A percentile compares a stretch with the other conserved stretches of the same genome.
Evolutionary conservation across 2,113 vertebrate genomes (phyloP).

Genomic region (Leptodactylus fuscus): DNA sequence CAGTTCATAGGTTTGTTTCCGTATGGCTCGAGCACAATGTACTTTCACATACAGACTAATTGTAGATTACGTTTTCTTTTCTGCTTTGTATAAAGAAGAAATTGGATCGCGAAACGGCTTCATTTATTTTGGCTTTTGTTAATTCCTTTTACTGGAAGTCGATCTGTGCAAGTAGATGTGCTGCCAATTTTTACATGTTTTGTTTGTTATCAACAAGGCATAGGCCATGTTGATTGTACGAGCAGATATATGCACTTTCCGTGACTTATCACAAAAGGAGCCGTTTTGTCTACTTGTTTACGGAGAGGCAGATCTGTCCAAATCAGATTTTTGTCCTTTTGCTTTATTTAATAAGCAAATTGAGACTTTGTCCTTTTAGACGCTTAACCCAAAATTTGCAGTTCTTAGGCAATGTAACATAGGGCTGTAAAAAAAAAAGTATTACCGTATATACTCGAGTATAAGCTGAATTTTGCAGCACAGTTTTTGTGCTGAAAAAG

Average conservation of each 20-base stretch:
- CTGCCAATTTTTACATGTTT: slow-evolving; percentile 72
- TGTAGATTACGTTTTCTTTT: not conserved
- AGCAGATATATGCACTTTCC: slow-evolving; percentile 70
- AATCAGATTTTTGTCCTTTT: slow-evolving; percentile 11
- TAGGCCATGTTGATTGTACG: slow-evolving; percentile 68
- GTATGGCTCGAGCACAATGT: not conserved
- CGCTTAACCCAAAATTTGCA: not conserved
- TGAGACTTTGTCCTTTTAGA: slow-evolving; percentile 31
- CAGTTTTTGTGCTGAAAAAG: no score
- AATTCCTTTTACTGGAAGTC: slow-evolving; percentile 67
- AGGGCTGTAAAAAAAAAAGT: no score
- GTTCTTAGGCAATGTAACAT: not conserved
- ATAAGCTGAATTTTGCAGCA: no score
- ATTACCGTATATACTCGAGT: no score
- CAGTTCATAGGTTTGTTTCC: not conserved
- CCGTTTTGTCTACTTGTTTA: slow-evolving; percentile 60
- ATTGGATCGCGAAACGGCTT: slow-evolving; percentile 66
- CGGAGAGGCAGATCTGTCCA: not conserved
- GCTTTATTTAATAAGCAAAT: slow-evolving; percentile 14
- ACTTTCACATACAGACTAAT: not conserved
- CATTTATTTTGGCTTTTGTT: slow-evolving; percentile 66
- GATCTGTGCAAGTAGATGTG: slow-evolving; percentile 69
- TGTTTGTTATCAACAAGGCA: slow-evolving; percentile 72
- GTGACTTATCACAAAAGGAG: slow-evolving; percentile 68
- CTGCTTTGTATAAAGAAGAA: not conserved